Evolutionary conservation across 2,113 vertebrate species (phyloP), one percentile per base, ranked within the genome.

Genomic region (Ascaphus truei): DNA sequence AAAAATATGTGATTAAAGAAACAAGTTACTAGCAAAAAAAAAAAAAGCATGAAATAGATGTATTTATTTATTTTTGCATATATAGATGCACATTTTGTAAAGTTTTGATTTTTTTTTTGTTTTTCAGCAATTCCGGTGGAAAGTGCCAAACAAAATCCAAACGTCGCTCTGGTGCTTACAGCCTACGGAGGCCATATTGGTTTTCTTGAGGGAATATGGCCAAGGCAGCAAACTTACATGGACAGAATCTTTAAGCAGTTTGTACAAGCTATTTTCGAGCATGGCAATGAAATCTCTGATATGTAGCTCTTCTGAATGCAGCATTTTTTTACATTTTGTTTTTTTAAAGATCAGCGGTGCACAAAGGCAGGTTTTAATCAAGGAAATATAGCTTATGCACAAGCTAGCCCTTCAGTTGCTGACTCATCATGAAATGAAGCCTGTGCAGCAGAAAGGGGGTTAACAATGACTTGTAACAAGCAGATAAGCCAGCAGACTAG

Each of bases 221-320:
- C 97, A 20, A 88, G 96, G 53, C 91, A 90, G 67, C 94, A 91
- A 82, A 99, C 96, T 56, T 99, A 98, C 82, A 99, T 99, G 97
- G 96, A 99, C 85, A 91, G 96, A 58, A 93, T 99, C 83, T 99
- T 98, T 89, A 95, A 93, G 82, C 96, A 99, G 85, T 99, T 97
- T 69, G 85, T 94, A 15, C 91, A 94, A 78, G 96, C 95, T 7
- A 78, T 98, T 73, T 89, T 99, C 55, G 96, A 99, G 77, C 85
- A 99, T 10, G 92, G 92, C 75, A 84, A 89, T 63, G 79, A 90
- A 62, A 90, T 99, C 71, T 76, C 77, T 11, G 78, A 62, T 78
- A 81, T 82, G 79, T 90, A 90, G 77, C 71, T 79, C 72, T 63
- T 67, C n/a, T 22, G 4, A 50, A 47, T 60, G 15, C 20, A 26